A percentile compares a stretch with the other conserved stretches of the same genome.
phyloP scores from a whole-genome alignment of 2,888 invertebrate species.

The Tenthredo notha region DNA sequence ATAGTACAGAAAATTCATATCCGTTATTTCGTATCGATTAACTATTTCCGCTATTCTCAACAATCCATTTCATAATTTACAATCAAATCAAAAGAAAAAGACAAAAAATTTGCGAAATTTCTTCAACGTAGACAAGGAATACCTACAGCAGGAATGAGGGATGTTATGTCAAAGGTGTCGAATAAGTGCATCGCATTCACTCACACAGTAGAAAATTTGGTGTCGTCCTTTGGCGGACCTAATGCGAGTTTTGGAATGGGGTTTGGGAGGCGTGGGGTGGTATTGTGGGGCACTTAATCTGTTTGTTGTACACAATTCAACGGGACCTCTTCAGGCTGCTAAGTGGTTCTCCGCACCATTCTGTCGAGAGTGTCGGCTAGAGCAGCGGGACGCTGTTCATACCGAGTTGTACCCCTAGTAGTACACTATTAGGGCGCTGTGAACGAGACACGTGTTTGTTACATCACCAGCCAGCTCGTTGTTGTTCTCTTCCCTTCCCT shows the following conservation, averaged over 20 bases:
- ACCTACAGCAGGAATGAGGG: too few species aligned
- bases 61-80: neutral
- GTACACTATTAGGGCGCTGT: conserved; percentile 63
- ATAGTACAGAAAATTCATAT: neutral
- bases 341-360: conserved; percentile 74
- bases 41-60: neutral
- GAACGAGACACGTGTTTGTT: conserved; percentile 77
- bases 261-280: conserved; percentile 62
- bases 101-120: too few species aligned
- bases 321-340: conserved; percentile 70
- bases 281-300: conserved; percentile 75
- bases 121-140: neutral
- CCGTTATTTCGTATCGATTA: conserved; percentile 2
- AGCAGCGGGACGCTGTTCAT: conserved; percentile 44
- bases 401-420: conserved; percentile 23
- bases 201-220: neutral
- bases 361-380: conserved; percentile 61
- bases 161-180: conserved; percentile 6
- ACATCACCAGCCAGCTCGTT: conserved; percentile 70
- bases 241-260: conserved; percentile 24
- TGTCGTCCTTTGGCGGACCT: conserved; percentile 1
- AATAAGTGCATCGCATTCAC: conserved; percentile 10
- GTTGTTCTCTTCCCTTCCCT: conserved; percentile 65
- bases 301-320: conserved; percentile 74
- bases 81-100: too few species aligned